Evolutionary conservation across 1,140 invertebrate genomes (phyloP), one percentile per base, ranked within the genome.

Genomic region (Anoplophora glabripennis): DNA sequence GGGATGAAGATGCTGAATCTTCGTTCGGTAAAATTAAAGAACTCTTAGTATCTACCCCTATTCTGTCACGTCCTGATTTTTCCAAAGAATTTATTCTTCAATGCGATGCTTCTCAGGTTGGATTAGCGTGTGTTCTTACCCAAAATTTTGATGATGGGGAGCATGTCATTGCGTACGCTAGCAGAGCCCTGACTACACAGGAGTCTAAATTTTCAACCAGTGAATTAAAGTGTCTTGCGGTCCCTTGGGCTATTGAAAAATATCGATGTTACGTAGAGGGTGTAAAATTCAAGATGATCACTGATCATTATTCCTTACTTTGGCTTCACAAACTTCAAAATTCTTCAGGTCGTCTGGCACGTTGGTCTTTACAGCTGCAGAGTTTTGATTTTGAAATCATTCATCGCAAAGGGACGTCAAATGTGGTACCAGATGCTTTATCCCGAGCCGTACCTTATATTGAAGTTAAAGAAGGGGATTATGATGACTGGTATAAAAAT

Each of bases 201-300:
- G 65, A 72, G 59, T 3, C 38, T 41, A 79, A 80, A 35, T 82
- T 79, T 56, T 59, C 59, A 0, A 67, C 69, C 3, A 78, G 76
- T 0, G 77, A 83, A 66, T 63, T 68, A 53, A 80, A 83, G 72
- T 74, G 73, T 42, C 59, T 81, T n/a, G 76, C 76, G 0, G 65
- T 81, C 11, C 28, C 82, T 0, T 70, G 67, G 59, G 70, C 70
- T 5, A 64, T 81, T 1, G 63, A 78, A 54, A 71, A 77, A 51
- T 78, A 77, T 58, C 38, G 68, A 28, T 60, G 61, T 18, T 82
- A 75, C 64, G 52, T 82, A 7, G 71, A 76, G 48, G 74, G 72
- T 5, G 70, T 57, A 9, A 56, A 73, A 7, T 80, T 84, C 53
- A 73, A 38, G 4, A 71, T 81, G 2, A 62, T 76, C 10, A 81